phyloP scores from a whole-genome alignment of 2,113 vertebrate genomes.

The Neomonachus schauinslandi region DNA sequence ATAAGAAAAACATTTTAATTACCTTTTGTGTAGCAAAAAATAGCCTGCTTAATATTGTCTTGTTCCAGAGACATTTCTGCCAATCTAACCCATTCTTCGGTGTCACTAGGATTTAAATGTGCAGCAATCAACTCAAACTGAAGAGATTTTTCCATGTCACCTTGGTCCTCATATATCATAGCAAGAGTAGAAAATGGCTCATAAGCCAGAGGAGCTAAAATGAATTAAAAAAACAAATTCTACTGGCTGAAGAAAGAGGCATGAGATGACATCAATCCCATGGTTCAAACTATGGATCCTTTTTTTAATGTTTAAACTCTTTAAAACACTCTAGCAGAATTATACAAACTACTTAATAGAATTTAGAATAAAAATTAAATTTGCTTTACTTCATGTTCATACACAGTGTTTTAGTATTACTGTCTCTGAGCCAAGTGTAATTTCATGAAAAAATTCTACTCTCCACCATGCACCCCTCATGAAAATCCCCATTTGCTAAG shows the following conservation, averaged over 20 bases:
- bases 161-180: slow-evolving; percentile 98
- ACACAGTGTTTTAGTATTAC: not conserved
- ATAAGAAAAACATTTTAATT: slow-evolving; percentile 37
- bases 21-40: slow-evolving; percentile 99
- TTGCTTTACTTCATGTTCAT: slow-evolving; percentile 28
- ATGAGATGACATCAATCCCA: not conserved
- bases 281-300: not conserved
- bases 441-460: slow-evolving; percentile 25
- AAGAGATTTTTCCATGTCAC: slow-evolving; percentile 95
- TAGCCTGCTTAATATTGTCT: slow-evolving; percentile 97
- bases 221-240: slow-evolving; percentile 43
- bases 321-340: slow-evolving; percentile 15
- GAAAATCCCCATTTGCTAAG: not conserved
- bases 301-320: not conserved
- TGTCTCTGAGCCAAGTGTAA: slow-evolving; percentile 37
- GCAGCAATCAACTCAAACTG: slow-evolving; percentile 98
- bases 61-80: slow-evolving; percentile 99
- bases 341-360: not conserved
- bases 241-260: not conserved
- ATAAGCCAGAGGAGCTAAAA: slow-evolving; percentile 95
- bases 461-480: not conserved
- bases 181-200: slow-evolving; percentile 98
- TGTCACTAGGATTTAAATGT: slow-evolving; percentile 97
- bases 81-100: slow-evolving; percentile 97
- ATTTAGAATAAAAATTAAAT: not conserved